phyloP scores from a whole-genome alignment of 1,140 invertebrate genomes.

The Orius laevigatus region DNA sequence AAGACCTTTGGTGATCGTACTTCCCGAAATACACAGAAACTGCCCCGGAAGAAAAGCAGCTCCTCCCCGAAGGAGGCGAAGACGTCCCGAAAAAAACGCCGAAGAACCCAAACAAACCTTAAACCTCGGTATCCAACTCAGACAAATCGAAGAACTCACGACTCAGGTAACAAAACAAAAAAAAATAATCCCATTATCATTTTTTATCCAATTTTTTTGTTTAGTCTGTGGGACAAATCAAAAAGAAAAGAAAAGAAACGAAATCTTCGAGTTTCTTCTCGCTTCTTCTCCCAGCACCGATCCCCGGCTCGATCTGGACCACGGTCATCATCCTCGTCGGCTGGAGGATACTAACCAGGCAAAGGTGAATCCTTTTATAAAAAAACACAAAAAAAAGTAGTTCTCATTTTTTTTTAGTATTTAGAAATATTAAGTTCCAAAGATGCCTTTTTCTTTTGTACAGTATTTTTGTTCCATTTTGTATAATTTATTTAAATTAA shows the following conservation, averaged over 20 bases:
- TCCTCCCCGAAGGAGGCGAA: too few relatives aligned
- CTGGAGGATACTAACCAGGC: slow-evolving; percentile 22
- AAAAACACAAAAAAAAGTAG: neutral
- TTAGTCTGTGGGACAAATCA: too few relatives aligned
- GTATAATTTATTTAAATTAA: neutral
- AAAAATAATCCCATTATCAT: too few relatives aligned
- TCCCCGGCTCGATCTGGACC: slow-evolving; percentile 26
- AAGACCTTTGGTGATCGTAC: too few relatives aligned
- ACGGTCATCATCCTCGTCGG: slow-evolving; percentile 27
- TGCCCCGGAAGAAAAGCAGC: too few relatives aligned
- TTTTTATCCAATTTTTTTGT: too few relatives aligned
- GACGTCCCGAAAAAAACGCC: too few relatives aligned
- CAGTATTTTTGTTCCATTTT: slow-evolving; percentile 8
- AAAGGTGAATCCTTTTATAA: slow-evolving; percentile 19
- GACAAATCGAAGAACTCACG: too few relatives aligned
- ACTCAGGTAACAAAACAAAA: too few relatives aligned
- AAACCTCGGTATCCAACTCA: too few relatives aligned
- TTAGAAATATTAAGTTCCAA: slow-evolving; percentile 13
- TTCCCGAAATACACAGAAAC: too few relatives aligned
- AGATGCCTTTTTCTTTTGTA: slow-evolving; percentile 16
- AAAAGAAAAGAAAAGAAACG: slow-evolving; percentile 10
- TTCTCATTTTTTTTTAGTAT: neutral
- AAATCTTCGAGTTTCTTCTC: slow-evolving; percentile 23
- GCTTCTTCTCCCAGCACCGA: slow-evolving; percentile 24
- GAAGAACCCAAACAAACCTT: too few relatives aligned